Base-by-base conservation (phyloP, 2,888 invertebrate species). In the Teinopalpus imperialis region DNA sequence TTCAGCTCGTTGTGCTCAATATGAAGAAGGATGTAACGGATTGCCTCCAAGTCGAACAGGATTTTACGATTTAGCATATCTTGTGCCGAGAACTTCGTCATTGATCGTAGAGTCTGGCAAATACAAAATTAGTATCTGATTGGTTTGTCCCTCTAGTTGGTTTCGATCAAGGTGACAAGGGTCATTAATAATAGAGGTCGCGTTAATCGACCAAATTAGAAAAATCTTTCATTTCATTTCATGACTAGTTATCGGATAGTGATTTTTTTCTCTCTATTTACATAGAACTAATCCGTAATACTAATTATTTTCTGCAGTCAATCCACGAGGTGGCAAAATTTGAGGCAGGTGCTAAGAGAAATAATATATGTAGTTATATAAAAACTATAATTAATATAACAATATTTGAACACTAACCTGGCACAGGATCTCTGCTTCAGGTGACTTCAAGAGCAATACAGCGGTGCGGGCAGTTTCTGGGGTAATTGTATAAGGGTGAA, bases 381-480 rank as follows among this genome's bases (percentile, higher is more conserved):
- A n/a, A n/a, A n/a, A n/a, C n/a, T n/a, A n/a, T n/a, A n/a, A n/a
- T n/a, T n/a, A n/a, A n/a, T n/a, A 18, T 31, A 24, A 14, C 8
- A n/a, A 13, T 12, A 21, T 23, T 21, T 12, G 7, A 14, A 24
- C 13, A 27, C 3, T 40, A 64, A 88, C 88, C 76, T 85, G 85
- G 48, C 88, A 86, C 63, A 89, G 48, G 70, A 89, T 76, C 55
- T 88, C 85, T 6, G 78, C 65, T 61, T 89, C 88, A 1, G 61
- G 41, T 0, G 87, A 83, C 48, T 82, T 79, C 18, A 89, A 55
- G 1, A 89, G 69, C 7, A 88, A 53, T n/a, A 89, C 77, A 0
- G 88, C 74, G 16, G 88, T 88, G 24, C 82, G 74, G 1, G 86
- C 88, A 49, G 70, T 87, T 46, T 88, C 86, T 1, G 88, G 82